Base-by-base conservation (phyloP, 2,113 vertebrate species). In the Poecile atricapillus region DNA sequence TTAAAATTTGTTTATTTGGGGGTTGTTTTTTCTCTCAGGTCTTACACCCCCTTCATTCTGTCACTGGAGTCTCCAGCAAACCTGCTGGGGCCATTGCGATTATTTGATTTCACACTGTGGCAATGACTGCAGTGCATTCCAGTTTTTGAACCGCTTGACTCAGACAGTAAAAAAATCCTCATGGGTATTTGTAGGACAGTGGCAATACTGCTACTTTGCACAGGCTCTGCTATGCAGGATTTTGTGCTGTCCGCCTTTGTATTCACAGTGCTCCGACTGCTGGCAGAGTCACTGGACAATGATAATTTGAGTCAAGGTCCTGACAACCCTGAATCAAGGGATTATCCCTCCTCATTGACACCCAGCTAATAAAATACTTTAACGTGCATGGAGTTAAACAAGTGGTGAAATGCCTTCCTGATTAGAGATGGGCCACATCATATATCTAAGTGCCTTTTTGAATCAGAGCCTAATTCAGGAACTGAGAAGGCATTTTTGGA, bases 401-500 rank as follows among this genome's bases (percentile, higher is more conserved):
- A 92, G 70, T 56, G 53, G 74, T 90, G 68, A 94, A 93, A 95
- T 41, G 30, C n/a, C 25, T 87, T 87, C 81, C 65, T 91, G 37
- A 89, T 87, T 79, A 95, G 77, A 78, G 53, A 95, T 49, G 53
- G 49, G 62, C 70, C 74, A 94, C 80, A 83, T 68, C 93, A 90
- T 85, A 56, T 59, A 86, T 75, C 33, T 94, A 94, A 93, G 94
- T 94, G 83, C 80, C 15, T 87, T 90, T 93, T 94, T 96, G 93
- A 95, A 90, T 78, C 64, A 58, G 37, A 83, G 92, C 86, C 90
- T 76, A 95, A 89, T 83, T 85, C 65, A 82, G 65, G 46, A 92
- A 50, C 65, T 82, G 56, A 85, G 82, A 77, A 87, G 55, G 39
- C 60, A 93, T 83, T 94, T 94, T 46, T 79, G 75, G 67, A 87